Percentiles rank a stretch among this genome's conserved stretches.
Evolutionary conservation across 2,797 vertebrate genomes (phyloP).

Genomic region (Hemibagrus guttatus): DNA sequence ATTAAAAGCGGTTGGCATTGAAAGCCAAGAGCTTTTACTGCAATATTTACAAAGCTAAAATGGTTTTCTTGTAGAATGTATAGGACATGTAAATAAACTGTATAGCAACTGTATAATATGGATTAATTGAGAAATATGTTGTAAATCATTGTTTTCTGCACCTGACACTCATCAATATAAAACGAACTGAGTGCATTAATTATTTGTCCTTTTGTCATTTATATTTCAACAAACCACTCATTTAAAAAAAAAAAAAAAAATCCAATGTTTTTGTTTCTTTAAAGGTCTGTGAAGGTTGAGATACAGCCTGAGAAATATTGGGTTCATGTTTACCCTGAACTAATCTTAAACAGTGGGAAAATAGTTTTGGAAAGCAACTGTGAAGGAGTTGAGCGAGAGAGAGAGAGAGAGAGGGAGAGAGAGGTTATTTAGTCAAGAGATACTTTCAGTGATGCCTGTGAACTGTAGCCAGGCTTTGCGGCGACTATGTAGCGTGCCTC

Average conservation of each 20-base stretch:
- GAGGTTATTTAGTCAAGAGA: conserved; percentile 37
- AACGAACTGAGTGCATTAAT: conserved; percentile 32
- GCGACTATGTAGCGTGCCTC: conserved; percentile 5
- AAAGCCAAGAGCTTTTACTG: conserved; percentile 46
- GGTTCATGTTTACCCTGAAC: conserved; percentile 53
- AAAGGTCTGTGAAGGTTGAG: conserved; percentile 34
- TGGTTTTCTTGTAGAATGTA: conserved; percentile 52
- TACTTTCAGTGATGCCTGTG: conserved; percentile 34
- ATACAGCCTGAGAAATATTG: conserved; percentile 50
- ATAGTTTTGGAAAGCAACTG: conserved; percentile 43
- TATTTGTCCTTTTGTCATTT: conserved; percentile 7
- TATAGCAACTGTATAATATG: conserved; percentile 53
- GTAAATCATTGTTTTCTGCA: conserved; percentile 55
- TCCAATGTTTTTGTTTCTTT: conserved; percentile 41
- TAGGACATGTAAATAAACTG: conserved; percentile 59
- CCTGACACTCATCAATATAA: conserved; percentile 45
- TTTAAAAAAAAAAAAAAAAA: background rate
- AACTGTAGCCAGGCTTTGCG: conserved; percentile 23
- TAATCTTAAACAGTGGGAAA: conserved; percentile 60
- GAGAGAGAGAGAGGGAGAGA: background rate
- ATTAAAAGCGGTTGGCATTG: conserved; percentile 27
- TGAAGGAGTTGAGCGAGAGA: background rate
- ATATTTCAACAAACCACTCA: background rate
- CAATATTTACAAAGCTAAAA: conserved; percentile 53
- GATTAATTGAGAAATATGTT: conserved; percentile 58